These are phyloP conservation scores for Antheraea yamamai DNA, from an alignment of 2,888 invertebrate species.

Conservation along the genomic window DNA sequence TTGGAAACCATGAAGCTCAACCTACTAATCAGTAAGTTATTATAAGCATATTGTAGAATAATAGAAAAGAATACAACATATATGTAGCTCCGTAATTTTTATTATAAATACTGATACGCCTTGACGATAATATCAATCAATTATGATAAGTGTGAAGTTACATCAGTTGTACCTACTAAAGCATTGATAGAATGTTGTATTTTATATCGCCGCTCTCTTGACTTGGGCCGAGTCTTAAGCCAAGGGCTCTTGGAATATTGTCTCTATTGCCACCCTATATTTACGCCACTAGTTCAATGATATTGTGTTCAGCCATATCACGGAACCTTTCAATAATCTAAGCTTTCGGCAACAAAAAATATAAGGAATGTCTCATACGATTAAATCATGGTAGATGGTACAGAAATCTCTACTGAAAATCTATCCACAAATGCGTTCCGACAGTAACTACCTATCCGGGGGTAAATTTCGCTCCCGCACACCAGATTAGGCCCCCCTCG, in stretches of 20 bases:
- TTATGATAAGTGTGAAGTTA: neutral
- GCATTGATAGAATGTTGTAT: too few relatives aligned
- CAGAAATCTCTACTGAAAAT: neutral
- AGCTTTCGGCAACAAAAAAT: neutral
- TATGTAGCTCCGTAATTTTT: neutral
- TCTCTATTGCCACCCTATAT: too few relatives aligned
- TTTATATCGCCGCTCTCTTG: too few relatives aligned
- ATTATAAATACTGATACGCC: conserved; percentile 7
- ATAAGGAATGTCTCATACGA: neutral
- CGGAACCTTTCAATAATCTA: neutral
- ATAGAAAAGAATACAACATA: neutral
- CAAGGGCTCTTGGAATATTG: too few relatives aligned
- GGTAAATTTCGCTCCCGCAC: too few relatives aligned
- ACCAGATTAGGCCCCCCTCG: too few relatives aligned
- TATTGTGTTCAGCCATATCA: neutral
- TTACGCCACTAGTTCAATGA: too few relatives aligned
- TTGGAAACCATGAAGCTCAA: conserved; percentile 93
- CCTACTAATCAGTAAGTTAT: conserved; percentile 90
- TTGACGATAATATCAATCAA: conserved; percentile 7
- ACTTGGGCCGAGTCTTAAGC: too few relatives aligned
- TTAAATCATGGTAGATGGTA: neutral
- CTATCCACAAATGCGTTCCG: too few relatives aligned
- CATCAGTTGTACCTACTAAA: neutral
- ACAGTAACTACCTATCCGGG: too few relatives aligned
- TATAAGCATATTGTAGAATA: neutral